Evolutionary conservation across 2,797 vertebrate genomes (phyloP).

Genomic region (Chrosomus eos): DNA sequence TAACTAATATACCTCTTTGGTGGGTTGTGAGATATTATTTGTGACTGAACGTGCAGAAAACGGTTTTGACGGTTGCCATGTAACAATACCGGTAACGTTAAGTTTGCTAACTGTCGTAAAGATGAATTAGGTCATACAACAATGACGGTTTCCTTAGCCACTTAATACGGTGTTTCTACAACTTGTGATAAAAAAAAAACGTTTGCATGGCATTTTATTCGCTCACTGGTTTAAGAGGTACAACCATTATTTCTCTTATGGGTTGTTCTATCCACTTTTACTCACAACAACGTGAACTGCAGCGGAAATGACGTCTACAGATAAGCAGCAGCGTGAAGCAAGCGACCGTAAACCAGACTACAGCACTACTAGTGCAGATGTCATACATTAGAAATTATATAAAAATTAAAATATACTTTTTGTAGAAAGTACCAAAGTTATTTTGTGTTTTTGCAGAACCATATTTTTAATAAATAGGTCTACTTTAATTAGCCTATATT

Average conservation of each 20-base stretch:
- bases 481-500: background rate
- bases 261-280: background rate
- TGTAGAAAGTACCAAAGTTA: background rate
- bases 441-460: background rate
- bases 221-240: background rate
- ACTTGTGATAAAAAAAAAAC: background rate
- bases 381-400: background rate
- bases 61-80: constrained; percentile 1
- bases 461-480: background rate
- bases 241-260: background rate
- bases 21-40: background rate
- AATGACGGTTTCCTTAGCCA: background rate
- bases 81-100: background rate
- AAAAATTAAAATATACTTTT: background rate
- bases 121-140: background rate
- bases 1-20: background rate
- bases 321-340: constrained; percentile 12
- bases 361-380: no score
- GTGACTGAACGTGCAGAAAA: background rate
- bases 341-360: background rate
- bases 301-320: constrained; percentile 31
- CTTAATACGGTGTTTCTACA: background rate
- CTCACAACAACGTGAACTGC: background rate
- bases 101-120: background rate
- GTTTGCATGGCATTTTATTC: background rate